A percentile compares a stretch with the other conserved stretches of the same genome.
phyloP scores from a whole-genome alignment of 2,797 vertebrate species.

The Falco biarmicus region DNA sequence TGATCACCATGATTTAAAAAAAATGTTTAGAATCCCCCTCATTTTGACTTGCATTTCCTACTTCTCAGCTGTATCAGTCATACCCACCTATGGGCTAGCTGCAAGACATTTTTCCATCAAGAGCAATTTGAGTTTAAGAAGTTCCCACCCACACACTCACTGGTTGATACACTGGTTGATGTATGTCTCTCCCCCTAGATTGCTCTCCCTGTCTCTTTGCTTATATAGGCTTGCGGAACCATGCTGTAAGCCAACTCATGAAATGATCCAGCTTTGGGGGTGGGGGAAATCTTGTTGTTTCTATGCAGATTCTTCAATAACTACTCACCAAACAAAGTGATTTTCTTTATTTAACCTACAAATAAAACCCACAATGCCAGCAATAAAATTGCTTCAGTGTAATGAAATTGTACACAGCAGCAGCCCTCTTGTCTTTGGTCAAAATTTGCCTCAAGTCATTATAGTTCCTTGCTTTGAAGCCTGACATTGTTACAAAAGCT shows the following conservation, averaged over 20 bases:
- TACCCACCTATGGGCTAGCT: neutral
- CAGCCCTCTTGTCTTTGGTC: neutral
- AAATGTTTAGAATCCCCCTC: neutral
- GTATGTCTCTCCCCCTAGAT: neutral
- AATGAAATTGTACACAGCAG: neutral
- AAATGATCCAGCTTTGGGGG: neutral
- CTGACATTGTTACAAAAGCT: neutral
- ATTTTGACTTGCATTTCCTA: neutral
- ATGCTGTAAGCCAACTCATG: neutral
- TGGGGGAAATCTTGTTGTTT: neutral
- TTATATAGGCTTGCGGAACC: neutral
- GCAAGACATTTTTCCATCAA: neutral
- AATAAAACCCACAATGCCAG: neutral
- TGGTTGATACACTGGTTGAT: neutral
- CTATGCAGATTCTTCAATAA: neutral
- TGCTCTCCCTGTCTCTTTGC: neutral
- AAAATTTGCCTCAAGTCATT: neutral
- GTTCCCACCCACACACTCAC: neutral
- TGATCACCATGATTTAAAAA: neutral
- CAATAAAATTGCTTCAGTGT: neutral
- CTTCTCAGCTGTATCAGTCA: neutral
- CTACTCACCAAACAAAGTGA: neutral
- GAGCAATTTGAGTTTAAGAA: neutral
- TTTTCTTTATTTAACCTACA: neutral
- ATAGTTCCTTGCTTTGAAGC: neutral